A percentile compares a stretch with the other conserved stretches of the same genome.
phyloP scores from a whole-genome alignment of 2,113 vertebrate species.

The Xenopus tropicalis region UCB_Xtro_10.0 CM004444.2:88170501-88171000 shows the following conservation, averaged over 20 bases:
- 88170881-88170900: too few relatives aligned
- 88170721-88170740: conserved; percentile 34
- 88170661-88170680: conserved; percentile 24
- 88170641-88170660: conserved; percentile 38
- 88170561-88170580: conserved; percentile 18
- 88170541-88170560: conserved; percentile 37
- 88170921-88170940: too few relatives aligned
- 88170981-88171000: too few relatives aligned
- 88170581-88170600: conserved; percentile 38
- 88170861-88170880: too few relatives aligned
- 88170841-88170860: too few relatives aligned
- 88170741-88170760: not conserved
- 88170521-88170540: conserved; percentile 29
- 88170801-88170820: too few relatives aligned
- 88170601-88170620: conserved; percentile 41
- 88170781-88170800: too few relatives aligned
- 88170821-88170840: too few relatives aligned
- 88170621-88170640: conserved; percentile 42
- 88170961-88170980: too few relatives aligned
- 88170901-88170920: too few relatives aligned
- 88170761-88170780: too few relatives aligned
- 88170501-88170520: conserved; percentile 28
- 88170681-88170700: conserved; percentile 35
- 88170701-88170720: conserved; percentile 43
- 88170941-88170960: too few relatives aligned